Conservation (phyloP, 92 coral and sea anemone species). For the Micromussa lordhowensis region DNA sequence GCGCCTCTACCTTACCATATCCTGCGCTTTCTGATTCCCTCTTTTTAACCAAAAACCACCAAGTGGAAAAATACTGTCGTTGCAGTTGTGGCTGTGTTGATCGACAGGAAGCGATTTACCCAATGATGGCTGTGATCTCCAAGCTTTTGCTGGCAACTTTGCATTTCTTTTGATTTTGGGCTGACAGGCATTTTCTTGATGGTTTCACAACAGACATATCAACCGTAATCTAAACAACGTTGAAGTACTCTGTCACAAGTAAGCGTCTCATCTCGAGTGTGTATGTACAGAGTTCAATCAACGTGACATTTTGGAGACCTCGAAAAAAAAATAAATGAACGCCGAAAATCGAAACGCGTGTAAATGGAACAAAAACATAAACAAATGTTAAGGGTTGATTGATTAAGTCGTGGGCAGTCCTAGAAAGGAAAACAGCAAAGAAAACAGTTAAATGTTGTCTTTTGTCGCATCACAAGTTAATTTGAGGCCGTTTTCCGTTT, state of each 20-base stretch:
- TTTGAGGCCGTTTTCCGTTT: constrained; percentile 42
- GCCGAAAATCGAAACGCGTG: constrained; percentile 16
- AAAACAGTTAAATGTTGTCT: constrained; percentile 37
- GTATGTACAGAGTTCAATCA: constrained; percentile 23
- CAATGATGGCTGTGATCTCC: constrained; percentile 14
- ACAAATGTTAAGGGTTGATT: constrained; percentile 32
- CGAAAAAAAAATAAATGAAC: constrained; percentile 10
- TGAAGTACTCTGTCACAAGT: constrained; percentile 44
- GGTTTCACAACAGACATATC: constrained; percentile 34
- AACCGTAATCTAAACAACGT: constrained; percentile 47
- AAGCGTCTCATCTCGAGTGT: constrained; percentile 41
- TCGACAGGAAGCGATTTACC: constrained; percentile 31
- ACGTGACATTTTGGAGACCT: constrained; percentile 28
- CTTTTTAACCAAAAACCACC: constrained; percentile 34
- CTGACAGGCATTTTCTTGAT: constrained; percentile 11
- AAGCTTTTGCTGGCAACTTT: constrained; percentile 18
- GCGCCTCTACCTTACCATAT: constrained; percentile 57
- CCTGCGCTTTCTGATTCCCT: constrained; percentile 25
- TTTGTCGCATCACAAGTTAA: constrained; percentile 38
- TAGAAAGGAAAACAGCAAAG: constrained; percentile 40
- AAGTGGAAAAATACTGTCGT: constrained; percentile 28
- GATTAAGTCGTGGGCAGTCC: constrained; percentile 36
- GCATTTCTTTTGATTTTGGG: constrained; percentile 13
- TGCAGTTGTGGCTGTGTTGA: background rate
- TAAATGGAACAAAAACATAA: constrained; percentile 36